Percentiles rank a stretch among this genome's conserved stretches.
phyloP scores from a whole-genome alignment of 2,888 invertebrate genomes.

The Mythimna pallens region DNA sequence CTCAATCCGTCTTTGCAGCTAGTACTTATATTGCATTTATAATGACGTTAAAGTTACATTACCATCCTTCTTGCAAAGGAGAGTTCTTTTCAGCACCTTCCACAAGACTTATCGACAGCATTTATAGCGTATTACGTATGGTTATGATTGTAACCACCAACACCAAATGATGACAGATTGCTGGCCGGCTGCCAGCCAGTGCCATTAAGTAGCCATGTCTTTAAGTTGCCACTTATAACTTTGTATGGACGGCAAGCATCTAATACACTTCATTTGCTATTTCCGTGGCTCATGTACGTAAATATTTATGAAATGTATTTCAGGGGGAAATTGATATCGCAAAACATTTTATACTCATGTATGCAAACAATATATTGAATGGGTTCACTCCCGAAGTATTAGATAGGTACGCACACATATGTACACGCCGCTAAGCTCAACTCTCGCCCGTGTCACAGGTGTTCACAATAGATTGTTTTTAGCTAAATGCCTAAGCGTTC shows the following conservation, averaged over 20 bases:
- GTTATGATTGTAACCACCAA: slow-evolving; percentile 42
- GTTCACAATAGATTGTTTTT: slow-evolving; percentile 66
- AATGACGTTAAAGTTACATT: slow-evolving; percentile 8
- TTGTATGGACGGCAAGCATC: slow-evolving; percentile 21
- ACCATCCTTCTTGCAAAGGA: slow-evolving; percentile 1
- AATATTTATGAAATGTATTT: slow-evolving; percentile 42
- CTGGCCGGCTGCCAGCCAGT: slow-evolving; percentile 56
- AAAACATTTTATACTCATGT: slow-evolving; percentile 43
- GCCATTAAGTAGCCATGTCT: slow-evolving; percentile 57
- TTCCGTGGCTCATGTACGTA: slow-evolving; percentile 19
- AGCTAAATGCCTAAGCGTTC: slow-evolving; percentile 66
- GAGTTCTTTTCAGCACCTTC: slow-evolving; percentile 23
- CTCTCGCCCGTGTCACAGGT: slow-evolving; percentile 64
- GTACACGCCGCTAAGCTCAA: slow-evolving; percentile 30
- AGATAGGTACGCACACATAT: slow-evolving; percentile 29
- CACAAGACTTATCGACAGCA: slow-evolving; percentile 34
- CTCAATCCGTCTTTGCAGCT: slow-evolving; percentile 12
- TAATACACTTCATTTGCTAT: slow-evolving; percentile 42
- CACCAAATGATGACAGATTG: slow-evolving; percentile 62
- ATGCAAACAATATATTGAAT: slow-evolving; percentile 56
- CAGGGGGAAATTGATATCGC: slow-evolving; percentile 41
- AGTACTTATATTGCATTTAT: neutral
- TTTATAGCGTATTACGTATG: slow-evolving; percentile 43
- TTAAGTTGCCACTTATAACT: slow-evolving; percentile 59
- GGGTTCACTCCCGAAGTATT: slow-evolving; percentile 43